Evolutionary conservation across 1,140 invertebrate species (phyloP).

Genomic region (Papilio machaon): DNA sequence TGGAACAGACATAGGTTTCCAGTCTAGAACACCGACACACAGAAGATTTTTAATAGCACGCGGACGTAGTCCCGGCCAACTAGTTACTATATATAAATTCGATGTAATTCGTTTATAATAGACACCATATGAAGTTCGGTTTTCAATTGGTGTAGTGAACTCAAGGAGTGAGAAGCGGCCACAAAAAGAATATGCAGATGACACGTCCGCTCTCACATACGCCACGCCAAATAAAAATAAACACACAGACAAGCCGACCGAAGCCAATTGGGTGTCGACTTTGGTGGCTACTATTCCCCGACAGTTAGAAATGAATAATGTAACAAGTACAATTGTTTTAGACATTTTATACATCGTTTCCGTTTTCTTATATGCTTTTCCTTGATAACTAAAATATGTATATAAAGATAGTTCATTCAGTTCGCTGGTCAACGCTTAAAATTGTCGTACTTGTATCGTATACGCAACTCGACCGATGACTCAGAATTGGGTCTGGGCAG

Average conservation of each 20-base stretch:
- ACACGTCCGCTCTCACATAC: constrained; percentile 66
- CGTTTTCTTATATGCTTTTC: background rate
- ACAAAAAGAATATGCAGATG: constrained; percentile 61
- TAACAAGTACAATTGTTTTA: background rate
- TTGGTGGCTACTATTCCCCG: constrained; percentile 30
- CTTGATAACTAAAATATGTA: background rate
- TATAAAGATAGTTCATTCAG: background rate
- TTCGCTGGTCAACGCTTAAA: constrained; percentile 37
- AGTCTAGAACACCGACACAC: too few species aligned
- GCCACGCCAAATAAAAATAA: constrained; percentile 63
- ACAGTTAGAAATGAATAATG: background rate
- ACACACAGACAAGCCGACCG: constrained; percentile 45
- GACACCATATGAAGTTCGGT: constrained; percentile 13
- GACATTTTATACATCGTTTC: background rate
- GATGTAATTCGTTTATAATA: background rate
- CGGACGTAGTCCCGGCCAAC: background rate
- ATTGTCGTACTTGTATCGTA: constrained; percentile 42
- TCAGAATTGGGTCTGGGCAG: constrained; percentile 59
- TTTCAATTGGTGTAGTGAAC: constrained; percentile 38
- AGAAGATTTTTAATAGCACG: too few species aligned
- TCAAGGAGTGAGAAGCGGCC: constrained; percentile 37
- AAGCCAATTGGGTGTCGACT: constrained; percentile 34
- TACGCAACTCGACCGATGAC: constrained; percentile 54
- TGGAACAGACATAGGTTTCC: too few species aligned
- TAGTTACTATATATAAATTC: background rate